Percentiles rank a stretch among this genome's conserved stretches.
These are phyloP conservation scores for Turnix velox DNA, from an alignment of 2,113 vertebrate species.

Conservation along the genomic window DNA sequence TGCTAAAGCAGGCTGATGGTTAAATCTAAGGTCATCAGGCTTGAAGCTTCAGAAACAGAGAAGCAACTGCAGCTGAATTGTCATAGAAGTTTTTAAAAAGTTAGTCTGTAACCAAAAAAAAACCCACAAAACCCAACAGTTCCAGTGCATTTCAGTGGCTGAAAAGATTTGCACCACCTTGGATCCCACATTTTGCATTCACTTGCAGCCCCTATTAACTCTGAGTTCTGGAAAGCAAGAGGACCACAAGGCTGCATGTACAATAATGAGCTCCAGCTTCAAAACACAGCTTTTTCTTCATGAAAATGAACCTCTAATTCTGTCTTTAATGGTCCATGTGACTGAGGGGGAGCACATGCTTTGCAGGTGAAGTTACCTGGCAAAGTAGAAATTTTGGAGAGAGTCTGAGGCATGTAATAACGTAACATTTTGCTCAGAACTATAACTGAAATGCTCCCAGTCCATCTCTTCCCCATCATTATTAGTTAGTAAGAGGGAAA, in stretches of 20 bases:
- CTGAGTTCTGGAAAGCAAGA: not conserved
- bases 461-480: not conserved
- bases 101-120: not conserved
- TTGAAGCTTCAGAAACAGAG: not conserved
- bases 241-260: not conserved
- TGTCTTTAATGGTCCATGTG: not conserved
- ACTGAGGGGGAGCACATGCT: not conserved
- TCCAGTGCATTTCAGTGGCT: not conserved
- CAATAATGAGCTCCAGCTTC: not conserved
- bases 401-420: not conserved
- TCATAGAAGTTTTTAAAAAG: not conserved
- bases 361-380: not conserved
- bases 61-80: not conserved
- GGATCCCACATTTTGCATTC: accelerated
- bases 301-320: not conserved
- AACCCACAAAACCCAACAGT: not conserved
- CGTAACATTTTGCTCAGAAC: not conserved
- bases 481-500: not conserved
- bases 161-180: not conserved
- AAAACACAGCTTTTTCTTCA: not conserved
- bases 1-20: not conserved
- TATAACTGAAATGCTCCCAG: not conserved
- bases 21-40: not conserved
- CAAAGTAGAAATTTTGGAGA: not conserved
- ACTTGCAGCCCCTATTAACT: not conserved